A percentile compares a stretch with the other conserved stretches of the same genome.
phyloP scores from a whole-genome alignment of 2,113 vertebrate species.

The Pseudopipra pipra region DNA sequence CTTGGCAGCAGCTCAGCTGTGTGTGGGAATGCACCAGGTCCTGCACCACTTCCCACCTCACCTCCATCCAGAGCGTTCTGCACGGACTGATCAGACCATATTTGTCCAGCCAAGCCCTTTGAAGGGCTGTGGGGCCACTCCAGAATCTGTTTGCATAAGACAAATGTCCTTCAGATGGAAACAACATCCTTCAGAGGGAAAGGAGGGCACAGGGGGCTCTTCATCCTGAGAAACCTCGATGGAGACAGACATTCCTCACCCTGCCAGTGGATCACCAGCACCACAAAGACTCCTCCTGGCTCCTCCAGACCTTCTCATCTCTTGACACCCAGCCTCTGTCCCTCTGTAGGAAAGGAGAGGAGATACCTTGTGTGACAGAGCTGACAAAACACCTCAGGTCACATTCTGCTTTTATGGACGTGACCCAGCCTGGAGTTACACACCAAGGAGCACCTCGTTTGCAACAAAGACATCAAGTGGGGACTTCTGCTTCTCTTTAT shows the following conservation, averaged over 20 bases:
- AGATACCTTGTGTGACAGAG: background rate
- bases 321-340: background rate
- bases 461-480: background rate
- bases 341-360: background rate
- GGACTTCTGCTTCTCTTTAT: background rate
- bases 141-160: background rate
- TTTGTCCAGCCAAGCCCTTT: background rate
- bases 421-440: background rate
- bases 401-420: background rate
- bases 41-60: background rate
- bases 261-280: background rate
- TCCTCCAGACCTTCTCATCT: background rate
- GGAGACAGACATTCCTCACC: background rate
- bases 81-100: too few species aligned
- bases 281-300: background rate
- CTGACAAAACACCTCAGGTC: background rate
- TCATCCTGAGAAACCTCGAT: background rate
- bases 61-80: background rate
- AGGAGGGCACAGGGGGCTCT: background rate
- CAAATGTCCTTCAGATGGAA: background rate
- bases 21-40: background rate
- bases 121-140: background rate
- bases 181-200: background rate
- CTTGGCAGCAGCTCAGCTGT: background rate
- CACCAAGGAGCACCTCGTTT: background rate